Evolutionary conservation across 2,797 vertebrate species (phyloP).

Genomic region (Peromyscus nudipes): DNA sequence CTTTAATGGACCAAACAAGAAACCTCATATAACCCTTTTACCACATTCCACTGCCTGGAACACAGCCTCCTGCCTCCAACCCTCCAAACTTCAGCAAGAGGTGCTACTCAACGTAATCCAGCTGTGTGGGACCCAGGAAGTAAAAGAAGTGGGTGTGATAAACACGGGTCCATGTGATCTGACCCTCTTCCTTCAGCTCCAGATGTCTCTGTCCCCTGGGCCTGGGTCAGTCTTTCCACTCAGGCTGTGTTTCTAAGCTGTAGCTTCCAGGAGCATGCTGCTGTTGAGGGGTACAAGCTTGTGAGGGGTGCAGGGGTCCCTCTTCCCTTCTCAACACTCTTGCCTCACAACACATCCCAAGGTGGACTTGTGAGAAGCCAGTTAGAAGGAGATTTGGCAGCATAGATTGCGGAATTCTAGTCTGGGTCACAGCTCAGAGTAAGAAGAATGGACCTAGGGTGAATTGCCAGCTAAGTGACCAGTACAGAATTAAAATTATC

Average conservation of each 20-base stretch:
- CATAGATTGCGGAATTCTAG: not conserved
- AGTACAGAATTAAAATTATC: not conserved
- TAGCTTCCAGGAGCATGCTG: not conserved
- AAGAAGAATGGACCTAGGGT: not conserved
- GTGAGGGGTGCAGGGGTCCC: no score
- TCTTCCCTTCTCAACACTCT: not conserved
- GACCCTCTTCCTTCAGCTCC: not conserved
- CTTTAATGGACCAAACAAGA: not conserved
- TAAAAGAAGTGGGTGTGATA: not conserved
- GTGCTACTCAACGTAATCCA: not conserved
- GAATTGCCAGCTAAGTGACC: not conserved
- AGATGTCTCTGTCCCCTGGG: not conserved
- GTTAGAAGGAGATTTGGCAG: not conserved
- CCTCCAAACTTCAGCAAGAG: not conserved
- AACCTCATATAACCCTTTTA: not conserved
- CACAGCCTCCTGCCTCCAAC: not conserved
- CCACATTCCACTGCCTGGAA: not conserved
- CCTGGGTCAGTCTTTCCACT: not conserved
- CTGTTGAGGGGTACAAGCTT: not conserved
- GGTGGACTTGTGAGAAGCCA: not conserved
- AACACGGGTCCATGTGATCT: not conserved
- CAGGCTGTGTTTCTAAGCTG: not conserved
- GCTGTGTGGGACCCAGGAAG: not conserved
- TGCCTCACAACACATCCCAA: not conserved
- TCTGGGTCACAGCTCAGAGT: not conserved